Conservation (phyloP, 2,888 invertebrate species). For the Drosophila limbata region DNA sequence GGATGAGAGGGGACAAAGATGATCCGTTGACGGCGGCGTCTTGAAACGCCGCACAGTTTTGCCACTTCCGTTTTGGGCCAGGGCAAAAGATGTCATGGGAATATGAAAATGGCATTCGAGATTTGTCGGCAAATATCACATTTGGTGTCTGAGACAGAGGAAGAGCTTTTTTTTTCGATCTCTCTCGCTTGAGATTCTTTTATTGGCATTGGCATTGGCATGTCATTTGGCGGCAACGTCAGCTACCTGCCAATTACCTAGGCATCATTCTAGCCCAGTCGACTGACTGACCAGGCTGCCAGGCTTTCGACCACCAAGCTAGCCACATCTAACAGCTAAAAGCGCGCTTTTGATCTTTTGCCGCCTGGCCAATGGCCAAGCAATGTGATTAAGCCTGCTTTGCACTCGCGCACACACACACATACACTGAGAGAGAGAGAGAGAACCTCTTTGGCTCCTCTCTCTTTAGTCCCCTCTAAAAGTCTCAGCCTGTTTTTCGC, state of each 20-base stretch:
- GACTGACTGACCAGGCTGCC: conserved; percentile 1
- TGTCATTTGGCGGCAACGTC: conserved; percentile 69
- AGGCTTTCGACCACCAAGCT: conserved; percentile 67
- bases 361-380: conserved; percentile 82
- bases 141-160: conserved; percentile 59
- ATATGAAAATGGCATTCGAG: conserved; percentile 48
- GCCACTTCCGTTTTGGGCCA: conserved; percentile 76
- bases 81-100: conserved; percentile 75
- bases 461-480: conserved; percentile 16
- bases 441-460: conserved; percentile 28
- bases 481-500: conserved; percentile 64
- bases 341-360: conserved; percentile 72
- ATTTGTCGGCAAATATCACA: conserved; percentile 55
- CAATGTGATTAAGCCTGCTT: conserved; percentile 83
- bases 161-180: conserved; percentile 35
- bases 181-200: conserved; percentile 26
- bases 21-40: conserved; percentile 59
- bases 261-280: conserved; percentile 71
- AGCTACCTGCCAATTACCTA: conserved; percentile 78
- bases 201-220: conserved; percentile 60
- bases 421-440: conserved; percentile 26
- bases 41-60: conserved; percentile 82
- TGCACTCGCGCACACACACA: conserved; percentile 48
- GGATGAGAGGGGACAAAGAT: background rate
- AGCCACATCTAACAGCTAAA: conserved; percentile 76